A percentile compares a stretch with the other conserved stretches of the same genome.
Evolutionary conservation across 1,140 invertebrate genomes (phyloP).

Genomic region (Pristionchus pacificus): DNA sequence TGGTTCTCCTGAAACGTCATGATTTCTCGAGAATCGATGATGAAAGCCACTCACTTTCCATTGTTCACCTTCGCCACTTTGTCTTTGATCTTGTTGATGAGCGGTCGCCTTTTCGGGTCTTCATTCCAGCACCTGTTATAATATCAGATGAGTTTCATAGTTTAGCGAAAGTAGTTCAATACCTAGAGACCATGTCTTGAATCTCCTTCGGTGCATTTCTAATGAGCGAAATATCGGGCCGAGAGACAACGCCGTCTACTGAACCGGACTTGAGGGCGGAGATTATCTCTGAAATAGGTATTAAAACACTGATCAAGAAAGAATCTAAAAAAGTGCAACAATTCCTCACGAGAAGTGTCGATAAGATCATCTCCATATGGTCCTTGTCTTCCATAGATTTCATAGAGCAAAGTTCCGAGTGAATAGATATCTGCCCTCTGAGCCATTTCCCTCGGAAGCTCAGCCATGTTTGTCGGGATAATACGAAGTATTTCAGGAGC

Average conservation of each 20-base stretch:
- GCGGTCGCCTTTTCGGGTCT: constrained; percentile 17
- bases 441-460: not conserved
- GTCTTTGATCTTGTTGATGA: constrained; percentile 12
- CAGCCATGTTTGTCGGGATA: not conserved
- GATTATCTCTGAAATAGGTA: constrained; percentile 23
- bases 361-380: constrained; percentile 22
- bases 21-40: not conserved
- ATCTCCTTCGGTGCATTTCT: constrained; percentile 1
- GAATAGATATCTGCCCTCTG: constrained; percentile 24
- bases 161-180: not conserved
- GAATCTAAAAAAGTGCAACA: no score
- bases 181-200: not conserved
- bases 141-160: not conserved
- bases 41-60: constrained; percentile 8
- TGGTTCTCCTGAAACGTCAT: constrained; percentile 66
- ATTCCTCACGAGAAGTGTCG: constrained; percentile 10
- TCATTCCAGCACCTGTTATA: constrained; percentile 20
- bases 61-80: constrained; percentile 6
- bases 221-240: constrained; percentile 22
- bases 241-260: no score
- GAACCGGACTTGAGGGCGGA: no score
- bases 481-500: not conserved
- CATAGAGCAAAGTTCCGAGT: constrained; percentile 27
- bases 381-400: constrained; percentile 32
- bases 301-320: no score